Conservation (phyloP, 2,888 invertebrate genomes). For the Anthrax anthrax region DNA sequence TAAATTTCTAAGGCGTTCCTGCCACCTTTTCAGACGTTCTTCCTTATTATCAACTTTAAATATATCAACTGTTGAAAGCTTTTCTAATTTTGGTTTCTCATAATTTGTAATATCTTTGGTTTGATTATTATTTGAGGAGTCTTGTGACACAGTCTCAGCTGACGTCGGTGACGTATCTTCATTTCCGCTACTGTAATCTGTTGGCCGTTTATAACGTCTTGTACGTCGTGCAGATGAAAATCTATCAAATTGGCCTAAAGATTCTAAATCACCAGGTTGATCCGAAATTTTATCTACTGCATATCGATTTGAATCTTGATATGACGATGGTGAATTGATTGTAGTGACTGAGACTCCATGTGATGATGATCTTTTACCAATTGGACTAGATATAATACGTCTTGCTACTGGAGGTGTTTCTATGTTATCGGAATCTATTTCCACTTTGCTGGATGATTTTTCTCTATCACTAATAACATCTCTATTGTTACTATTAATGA, state of each 20-base stretch:
- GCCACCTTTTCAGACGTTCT: slow-evolving; percentile 50
- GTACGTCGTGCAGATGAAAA: slow-evolving; percentile 71
- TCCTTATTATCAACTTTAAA: slow-evolving; percentile 38
- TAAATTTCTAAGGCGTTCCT: slow-evolving; percentile 47
- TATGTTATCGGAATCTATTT: slow-evolving; percentile 81
- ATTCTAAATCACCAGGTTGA: slow-evolving; percentile 29
- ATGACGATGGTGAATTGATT: neutral
- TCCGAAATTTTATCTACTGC: slow-evolving; percentile 16
- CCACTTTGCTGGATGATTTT: slow-evolving; percentile 46
- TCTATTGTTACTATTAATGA: slow-evolving; percentile 1
- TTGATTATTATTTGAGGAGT: slow-evolving; percentile 38
- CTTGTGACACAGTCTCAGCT: slow-evolving; percentile 28
- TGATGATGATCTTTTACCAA: slow-evolving; percentile 2
- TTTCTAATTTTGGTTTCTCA: slow-evolving; percentile 31
- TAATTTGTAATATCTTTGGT: slow-evolving; percentile 20
- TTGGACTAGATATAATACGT: slow-evolving; percentile 39
- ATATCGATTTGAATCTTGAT: slow-evolving; percentile 3
- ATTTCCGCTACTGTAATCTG: slow-evolving; percentile 43
- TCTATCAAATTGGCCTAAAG: slow-evolving; percentile 65
- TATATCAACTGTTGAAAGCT: slow-evolving; percentile 7
- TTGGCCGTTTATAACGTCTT: slow-evolving; percentile 56
- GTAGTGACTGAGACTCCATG: neutral
- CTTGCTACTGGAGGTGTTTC: slow-evolving; percentile 77
- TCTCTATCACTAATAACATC: slow-evolving; percentile 22
- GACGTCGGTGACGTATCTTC: slow-evolving; percentile 37